A percentile compares a stretch with the other conserved stretches of the same genome.
Conservation (phyloP, 2,113 vertebrate genomes). For the Syngnathoides biaculeatus region DNA sequence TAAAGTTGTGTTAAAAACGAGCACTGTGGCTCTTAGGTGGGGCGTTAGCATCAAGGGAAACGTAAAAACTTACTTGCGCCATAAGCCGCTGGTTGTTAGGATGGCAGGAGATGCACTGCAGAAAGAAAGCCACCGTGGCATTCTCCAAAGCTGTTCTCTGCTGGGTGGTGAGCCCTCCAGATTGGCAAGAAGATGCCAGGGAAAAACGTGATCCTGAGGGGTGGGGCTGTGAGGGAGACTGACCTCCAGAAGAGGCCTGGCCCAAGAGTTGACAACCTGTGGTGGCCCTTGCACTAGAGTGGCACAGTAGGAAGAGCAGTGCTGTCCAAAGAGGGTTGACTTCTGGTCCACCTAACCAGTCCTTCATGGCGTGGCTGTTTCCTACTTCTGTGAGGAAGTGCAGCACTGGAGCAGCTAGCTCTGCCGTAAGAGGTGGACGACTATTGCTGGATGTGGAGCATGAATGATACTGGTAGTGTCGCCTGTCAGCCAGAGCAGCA, state of each 20-base stretch:
- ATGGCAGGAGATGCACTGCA: slow-evolving; percentile 98
- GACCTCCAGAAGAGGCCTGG: slow-evolving; percentile 24
- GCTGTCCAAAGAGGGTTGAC: slow-evolving; percentile 96
- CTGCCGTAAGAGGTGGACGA: slow-evolving; percentile 83
- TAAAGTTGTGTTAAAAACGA: neutral
- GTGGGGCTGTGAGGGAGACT: slow-evolving; percentile 63
- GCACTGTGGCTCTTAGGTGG: neutral
- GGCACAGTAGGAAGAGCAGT: slow-evolving; percentile 93
- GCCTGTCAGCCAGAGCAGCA: slow-evolving; percentile 70
- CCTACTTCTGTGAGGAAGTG: slow-evolving; percentile 96
- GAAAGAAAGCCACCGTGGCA: slow-evolving; percentile 93
- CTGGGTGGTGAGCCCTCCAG: slow-evolving; percentile 86
- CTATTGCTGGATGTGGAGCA: slow-evolving; percentile 57
- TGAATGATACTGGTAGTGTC: slow-evolving; percentile 72
- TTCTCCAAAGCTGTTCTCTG: slow-evolving; percentile 97
- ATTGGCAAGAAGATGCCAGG: slow-evolving; percentile 73
- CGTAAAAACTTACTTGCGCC: slow-evolving; percentile 81
- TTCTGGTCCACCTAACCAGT: slow-evolving; percentile 95
- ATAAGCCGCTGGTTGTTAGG: slow-evolving; percentile 97
- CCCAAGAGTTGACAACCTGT: slow-evolving; percentile 31
- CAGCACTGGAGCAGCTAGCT: slow-evolving; percentile 92
- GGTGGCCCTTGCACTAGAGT: slow-evolving; percentile 83
- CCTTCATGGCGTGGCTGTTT: slow-evolving; percentile 97
- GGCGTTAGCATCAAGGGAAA: neutral
- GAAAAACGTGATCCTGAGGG: slow-evolving; percentile 71